Conservation (phyloP, 2,113 vertebrate genomes). For the Aphelocoma coerulescens region DNA sequence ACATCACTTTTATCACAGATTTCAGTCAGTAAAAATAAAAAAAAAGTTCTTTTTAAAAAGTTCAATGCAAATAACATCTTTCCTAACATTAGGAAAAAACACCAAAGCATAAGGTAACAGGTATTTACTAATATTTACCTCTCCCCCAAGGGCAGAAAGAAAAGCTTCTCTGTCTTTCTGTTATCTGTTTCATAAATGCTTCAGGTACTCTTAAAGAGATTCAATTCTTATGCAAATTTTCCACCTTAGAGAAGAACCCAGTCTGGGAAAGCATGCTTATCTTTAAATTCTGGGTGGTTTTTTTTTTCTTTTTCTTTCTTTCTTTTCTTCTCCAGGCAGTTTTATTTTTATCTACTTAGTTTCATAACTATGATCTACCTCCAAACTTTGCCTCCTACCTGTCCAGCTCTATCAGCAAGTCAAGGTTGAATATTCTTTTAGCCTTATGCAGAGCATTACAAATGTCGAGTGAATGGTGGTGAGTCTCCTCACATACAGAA, state of each 20-base stretch:
- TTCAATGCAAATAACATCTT: neutral
- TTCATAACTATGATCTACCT: neutral
- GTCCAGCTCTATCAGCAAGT: neutral
- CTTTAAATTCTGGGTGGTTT: neutral
- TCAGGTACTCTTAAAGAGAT: neutral
- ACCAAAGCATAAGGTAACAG: accelerated
- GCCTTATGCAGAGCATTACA: neutral
- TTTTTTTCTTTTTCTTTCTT: accelerated
- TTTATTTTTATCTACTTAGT: neutral
- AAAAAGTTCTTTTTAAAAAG: neutral
- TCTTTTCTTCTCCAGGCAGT: accelerated
- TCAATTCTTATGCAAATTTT: neutral
- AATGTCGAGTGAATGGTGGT: neutral
- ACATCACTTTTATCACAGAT: neutral
- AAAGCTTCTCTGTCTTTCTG: neutral
- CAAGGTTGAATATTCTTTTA: neutral
- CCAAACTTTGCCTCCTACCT: neutral
- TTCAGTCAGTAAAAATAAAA: neutral
- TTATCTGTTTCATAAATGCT: neutral
- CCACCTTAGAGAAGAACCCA: neutral
- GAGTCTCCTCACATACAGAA: neutral
- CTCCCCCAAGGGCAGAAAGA: neutral
- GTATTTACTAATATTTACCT: neutral
- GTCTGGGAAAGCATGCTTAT: neutral
- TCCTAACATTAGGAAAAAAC: neutral